phyloP scores from a whole-genome alignment of 2,797 vertebrate genomes.

The Fratercula arctica region DNA sequence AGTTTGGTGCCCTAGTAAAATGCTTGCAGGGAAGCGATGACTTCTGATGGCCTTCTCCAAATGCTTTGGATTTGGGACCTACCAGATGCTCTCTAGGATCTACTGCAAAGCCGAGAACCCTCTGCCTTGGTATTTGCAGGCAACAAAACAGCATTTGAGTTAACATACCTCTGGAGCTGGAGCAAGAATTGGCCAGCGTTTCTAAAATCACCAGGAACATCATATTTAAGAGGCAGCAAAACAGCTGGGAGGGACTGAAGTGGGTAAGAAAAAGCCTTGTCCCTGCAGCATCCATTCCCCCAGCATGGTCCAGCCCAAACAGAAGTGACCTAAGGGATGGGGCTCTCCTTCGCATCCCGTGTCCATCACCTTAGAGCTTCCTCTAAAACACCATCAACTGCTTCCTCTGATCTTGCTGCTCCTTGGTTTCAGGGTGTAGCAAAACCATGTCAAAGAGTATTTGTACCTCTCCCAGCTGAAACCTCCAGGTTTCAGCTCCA shows the following conservation, averaged over 20 bases:
- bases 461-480: neutral
- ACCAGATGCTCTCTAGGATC: neutral
- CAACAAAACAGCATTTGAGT: neutral
- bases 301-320: rapidly evolving
- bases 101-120: neutral
- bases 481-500: neutral
- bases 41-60: neutral
- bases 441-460: neutral
- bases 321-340: neutral
- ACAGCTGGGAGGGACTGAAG: neutral
- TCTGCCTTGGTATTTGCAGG: neutral
- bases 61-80: neutral
- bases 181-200: neutral
- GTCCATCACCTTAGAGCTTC: neutral
- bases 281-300: neutral
- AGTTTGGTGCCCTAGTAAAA: neutral
- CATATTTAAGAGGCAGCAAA: neutral
- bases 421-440: neutral
- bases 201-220: neutral
- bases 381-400: neutral
- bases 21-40: neutral
- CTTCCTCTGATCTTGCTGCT: neutral
- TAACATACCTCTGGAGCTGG: neutral
- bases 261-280: neutral
- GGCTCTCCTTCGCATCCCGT: neutral